These are phyloP conservation scores for Eulithis prunata DNA, from an alignment of 2,888 invertebrate genomes.

Conservation along the genomic window DNA sequence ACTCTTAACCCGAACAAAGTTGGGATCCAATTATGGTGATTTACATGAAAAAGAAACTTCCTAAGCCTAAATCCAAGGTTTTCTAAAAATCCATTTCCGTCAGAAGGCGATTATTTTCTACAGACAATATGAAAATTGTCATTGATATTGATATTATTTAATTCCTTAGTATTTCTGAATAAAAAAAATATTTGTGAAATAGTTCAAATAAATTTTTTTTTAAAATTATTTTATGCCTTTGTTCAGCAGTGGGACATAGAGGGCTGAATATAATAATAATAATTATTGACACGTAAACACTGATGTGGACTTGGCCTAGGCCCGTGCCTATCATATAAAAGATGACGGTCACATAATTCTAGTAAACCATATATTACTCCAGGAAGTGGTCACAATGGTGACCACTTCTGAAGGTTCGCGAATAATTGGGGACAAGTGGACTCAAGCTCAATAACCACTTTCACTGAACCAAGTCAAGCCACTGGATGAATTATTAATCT, in stretches of 20 bases:
- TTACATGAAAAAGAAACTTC: conserved; percentile 27
- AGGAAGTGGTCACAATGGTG: conserved; percentile 19
- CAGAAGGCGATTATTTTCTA: too few species aligned
- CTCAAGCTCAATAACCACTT: background rate
- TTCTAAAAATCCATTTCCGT: background rate
- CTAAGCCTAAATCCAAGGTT: conserved; percentile 12
- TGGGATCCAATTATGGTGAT: conserved; percentile 25
- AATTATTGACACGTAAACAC: too few species aligned
- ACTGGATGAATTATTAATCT: background rate
- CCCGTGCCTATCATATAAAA: background rate
- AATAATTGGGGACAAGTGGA: conserved; percentile 24
- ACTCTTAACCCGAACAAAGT: conserved; percentile 13
- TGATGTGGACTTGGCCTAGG: too few species aligned
- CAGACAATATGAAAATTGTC: too few species aligned
- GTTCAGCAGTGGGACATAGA: too few species aligned
- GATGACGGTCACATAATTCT: background rate
- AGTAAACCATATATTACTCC: background rate
- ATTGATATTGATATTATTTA: too few species aligned
- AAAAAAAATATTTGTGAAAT: too few species aligned
- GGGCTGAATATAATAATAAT: too few species aligned
- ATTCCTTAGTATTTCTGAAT: too few species aligned
- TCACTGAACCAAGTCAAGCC: conserved; percentile 8
- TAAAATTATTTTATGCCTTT: too few species aligned
- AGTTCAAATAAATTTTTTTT: too few species aligned
- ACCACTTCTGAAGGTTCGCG: conserved; percentile 18